Evolutionary conservation across 2,797 vertebrate genomes (phyloP), one percentile per base, ranked within the genome.

Genomic region (Periophthalmus magnuspinnatus): DNA sequence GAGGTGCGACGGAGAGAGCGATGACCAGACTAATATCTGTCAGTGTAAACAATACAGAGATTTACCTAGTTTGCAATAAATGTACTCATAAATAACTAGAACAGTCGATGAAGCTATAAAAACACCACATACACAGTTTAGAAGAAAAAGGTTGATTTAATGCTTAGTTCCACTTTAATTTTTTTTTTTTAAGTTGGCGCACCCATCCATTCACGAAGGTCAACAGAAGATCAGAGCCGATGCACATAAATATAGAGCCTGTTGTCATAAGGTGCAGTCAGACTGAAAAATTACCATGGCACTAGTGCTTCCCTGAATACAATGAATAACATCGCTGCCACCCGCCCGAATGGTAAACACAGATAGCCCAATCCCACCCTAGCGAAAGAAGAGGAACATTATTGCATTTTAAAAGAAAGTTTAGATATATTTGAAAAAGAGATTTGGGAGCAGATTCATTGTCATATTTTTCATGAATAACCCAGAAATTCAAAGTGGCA

Each of bases 281-380:
- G 82, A 86, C 88, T 88, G 89, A 88, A 70, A 83, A 83, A 90
- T 86, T 81, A 88, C 81, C 78, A 76, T 74, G 69, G 83, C 81
- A 74, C 68, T 58, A 74, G 79, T 81, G 82, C 83, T 55, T 78
- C 68, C 76, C 77, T 60, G 86, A 85, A 86, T 82, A 76, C 75
- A 69, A 86, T 83, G 72, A 90, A 81, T 59, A 83, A 65, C 76
- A 83, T 84, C 83, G 79, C 36, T 70, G 73, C 57, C 1, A 13
- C 69, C 65, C 75, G 65, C 60, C 2, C 24, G 71, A 69, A 71
- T 1, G 1, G 65, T 70, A 67, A 79, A 81, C 72, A 79, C 77
- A 75, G 74, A 67, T 47, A 48, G 63, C 63, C 28, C 62, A 4
- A 19, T 24, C 14, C 38, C 62, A 24, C 62, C 22, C 47, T 24